Evolutionary conservation across 2,888 invertebrate species (phyloP), one percentile per base, ranked within the genome.

Genomic region (Perizoma flavofasciatum): DNA sequence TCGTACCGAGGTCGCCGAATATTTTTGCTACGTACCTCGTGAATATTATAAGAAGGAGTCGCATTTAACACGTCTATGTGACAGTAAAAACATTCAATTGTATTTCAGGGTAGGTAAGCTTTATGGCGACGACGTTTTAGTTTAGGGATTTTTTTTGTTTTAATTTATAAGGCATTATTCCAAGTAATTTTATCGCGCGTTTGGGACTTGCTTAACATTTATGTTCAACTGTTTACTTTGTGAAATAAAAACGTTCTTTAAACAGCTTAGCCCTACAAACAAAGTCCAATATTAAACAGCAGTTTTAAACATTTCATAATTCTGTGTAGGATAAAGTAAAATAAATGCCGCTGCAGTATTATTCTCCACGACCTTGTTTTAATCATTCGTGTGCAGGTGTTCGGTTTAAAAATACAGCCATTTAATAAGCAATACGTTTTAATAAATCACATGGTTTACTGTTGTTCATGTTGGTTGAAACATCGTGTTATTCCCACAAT

Each of bases 21-120:
- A 82, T 85, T 86, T 83, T 55, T 83, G 75, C 70, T 72, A 74
- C 78, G 72, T 71, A 75, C 70, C 77, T 79, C 75, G 75, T 83
- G 81, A 84, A 86, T 85, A 85, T 84, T 84, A 83, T 81, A 85
- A 81, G 77, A 76, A 77, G 72, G 77, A 40, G 45, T 46, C 44
- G 77, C 76, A 74, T 75, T 83, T 86, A 83, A 83, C 84, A 82
- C 82, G 79, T 81, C 70, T 72, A 66, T 72, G 72, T 68, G 78
- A 73, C 80, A 75, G 73, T 82, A 77, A 83, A 83, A 85, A 81
- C 77, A 76, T 74, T 80, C 73, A 72, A 71, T 74, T 75, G 67
- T 69, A 75, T 74, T 73, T 44, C 67, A 68, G 70, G 67, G 1
- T 3, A 22, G 22, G 76, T 77, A 68, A 80, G 77, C 79, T 84